Conservation (phyloP, 2,113 vertebrate genomes). For the Madoqua kirkii region DNA sequence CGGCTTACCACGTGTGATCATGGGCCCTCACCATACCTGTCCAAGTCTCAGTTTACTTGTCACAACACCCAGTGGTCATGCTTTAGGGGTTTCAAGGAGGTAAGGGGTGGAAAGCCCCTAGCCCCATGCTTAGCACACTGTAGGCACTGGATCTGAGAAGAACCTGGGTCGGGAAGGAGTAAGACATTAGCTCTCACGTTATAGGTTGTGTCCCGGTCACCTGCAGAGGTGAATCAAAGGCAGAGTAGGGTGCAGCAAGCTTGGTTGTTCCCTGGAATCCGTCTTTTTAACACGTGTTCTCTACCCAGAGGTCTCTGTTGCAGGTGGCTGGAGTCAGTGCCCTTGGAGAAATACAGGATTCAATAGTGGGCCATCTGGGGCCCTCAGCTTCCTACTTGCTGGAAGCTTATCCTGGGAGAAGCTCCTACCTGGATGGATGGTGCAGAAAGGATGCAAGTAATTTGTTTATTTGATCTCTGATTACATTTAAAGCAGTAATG, state of each 20-base stretch:
- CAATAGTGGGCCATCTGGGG: neutral
- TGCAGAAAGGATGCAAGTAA: neutral
- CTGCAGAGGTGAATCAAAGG: neutral
- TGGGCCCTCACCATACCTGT: neutral
- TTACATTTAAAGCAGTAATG: neutral
- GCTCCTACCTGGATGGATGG: neutral
- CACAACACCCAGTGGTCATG: neutral
- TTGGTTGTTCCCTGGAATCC: neutral
- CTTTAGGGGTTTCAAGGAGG: neutral
- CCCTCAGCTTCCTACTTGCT: neutral
- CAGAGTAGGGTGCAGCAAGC: neutral
- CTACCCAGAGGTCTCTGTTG: neutral
- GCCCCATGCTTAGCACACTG: neutral
- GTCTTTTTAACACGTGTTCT: neutral
- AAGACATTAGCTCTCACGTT: rapidly evolving
- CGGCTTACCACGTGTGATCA: neutral
- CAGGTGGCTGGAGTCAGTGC: neutral
- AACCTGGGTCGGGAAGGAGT: neutral
- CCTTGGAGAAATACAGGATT: neutral
- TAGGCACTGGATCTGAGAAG: neutral
- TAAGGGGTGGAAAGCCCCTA: neutral
- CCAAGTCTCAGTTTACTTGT: neutral
- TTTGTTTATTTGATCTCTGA: neutral
- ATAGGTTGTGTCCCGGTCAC: neutral
- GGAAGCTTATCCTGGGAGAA: neutral